Percentiles rank a stretch among this genome's conserved stretches.
phyloP scores from a whole-genome alignment of 2,113 vertebrate genomes.

The Ovis canadensis region DNA sequence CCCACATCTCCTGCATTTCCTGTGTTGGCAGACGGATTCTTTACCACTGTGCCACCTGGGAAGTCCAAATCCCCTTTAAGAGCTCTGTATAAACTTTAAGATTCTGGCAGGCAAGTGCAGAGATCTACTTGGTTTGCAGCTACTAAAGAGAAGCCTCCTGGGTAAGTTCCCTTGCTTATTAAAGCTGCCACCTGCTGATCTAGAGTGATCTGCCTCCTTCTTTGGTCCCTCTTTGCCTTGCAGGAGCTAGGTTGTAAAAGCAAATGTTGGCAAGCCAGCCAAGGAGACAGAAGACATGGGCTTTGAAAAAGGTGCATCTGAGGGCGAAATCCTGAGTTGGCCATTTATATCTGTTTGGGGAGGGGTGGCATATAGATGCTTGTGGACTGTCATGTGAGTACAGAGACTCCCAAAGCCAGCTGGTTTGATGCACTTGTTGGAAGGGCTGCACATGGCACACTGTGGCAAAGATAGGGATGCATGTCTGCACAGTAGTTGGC shows the following conservation, averaged over 20 bases:
- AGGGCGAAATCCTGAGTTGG: not conserved
- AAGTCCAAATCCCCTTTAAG: not conserved
- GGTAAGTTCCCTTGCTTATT: not conserved
- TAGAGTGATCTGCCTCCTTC: not conserved
- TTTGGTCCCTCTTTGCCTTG: not conserved
- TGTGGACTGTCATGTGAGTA: not conserved
- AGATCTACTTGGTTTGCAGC: not conserved
- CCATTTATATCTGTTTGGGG: not conserved
- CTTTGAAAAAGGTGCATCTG: not conserved
- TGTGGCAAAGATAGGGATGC: rapidly evolving
- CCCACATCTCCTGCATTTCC: not conserved
- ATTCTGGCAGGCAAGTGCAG: not conserved
- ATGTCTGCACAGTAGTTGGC: not conserved
- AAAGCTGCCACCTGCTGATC: not conserved
- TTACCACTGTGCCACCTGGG: not conserved
- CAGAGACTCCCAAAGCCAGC: not conserved
- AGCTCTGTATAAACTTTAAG: not conserved
- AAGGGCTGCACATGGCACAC: not conserved
- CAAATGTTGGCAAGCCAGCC: not conserved
- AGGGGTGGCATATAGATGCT: not conserved
- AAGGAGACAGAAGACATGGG: not conserved
- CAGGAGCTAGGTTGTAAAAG: not conserved
- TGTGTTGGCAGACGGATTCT: not conserved
- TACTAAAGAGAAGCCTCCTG: not conserved
- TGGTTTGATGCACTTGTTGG: not conserved